phyloP scores from a whole-genome alignment of 2,888 invertebrate species.

The Chrysina gloriosa region DNA sequence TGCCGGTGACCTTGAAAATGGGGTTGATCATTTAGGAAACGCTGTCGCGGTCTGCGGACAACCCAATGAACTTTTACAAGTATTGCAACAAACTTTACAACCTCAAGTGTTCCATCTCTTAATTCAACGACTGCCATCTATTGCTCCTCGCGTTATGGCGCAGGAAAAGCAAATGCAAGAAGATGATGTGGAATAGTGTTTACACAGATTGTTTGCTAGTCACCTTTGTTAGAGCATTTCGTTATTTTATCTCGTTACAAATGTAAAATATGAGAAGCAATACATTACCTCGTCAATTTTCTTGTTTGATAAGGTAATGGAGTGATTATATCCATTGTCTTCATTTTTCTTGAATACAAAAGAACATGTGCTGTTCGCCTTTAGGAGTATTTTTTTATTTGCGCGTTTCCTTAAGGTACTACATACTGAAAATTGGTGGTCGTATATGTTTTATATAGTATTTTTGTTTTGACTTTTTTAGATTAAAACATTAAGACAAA shows the following conservation, averaged over 20 bases:
- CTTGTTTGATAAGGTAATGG: conserved; percentile 14
- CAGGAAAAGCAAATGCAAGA: conserved; percentile 61
- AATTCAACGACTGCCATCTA: conserved; percentile 82
- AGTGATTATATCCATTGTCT: conserved; percentile 16
- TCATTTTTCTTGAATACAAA: conserved; percentile 11
- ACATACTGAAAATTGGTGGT: conserved; percentile 25
- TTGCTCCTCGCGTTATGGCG: conserved; percentile 63
- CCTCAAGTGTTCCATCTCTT: conserved; percentile 93
- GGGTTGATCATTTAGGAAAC: conserved; percentile 95
- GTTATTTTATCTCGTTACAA: conserved; percentile 48
- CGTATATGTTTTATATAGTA: conserved; percentile 28
- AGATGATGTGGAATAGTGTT: conserved; percentile 62
- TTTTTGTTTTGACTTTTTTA: conserved; percentile 33
- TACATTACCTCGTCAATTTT: conserved; percentile 38
- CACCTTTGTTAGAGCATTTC: conserved; percentile 48
- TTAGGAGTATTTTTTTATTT: conserved; percentile 35
- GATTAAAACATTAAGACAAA: conserved; percentile 25
- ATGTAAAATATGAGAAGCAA: conserved; percentile 44
- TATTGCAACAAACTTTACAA: conserved; percentile 94
- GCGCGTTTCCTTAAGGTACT: conserved; percentile 35
- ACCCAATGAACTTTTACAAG: conserved; percentile 86
- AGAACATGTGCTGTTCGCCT: conserved; percentile 14
- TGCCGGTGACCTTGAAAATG: conserved; percentile 88
- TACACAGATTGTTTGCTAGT: conserved; percentile 33
- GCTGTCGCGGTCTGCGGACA: conserved; percentile 98